These are phyloP conservation scores for Apeira syringaria DNA, from an alignment of 2,888 invertebrate species.

Conservation along the genomic window DNA sequence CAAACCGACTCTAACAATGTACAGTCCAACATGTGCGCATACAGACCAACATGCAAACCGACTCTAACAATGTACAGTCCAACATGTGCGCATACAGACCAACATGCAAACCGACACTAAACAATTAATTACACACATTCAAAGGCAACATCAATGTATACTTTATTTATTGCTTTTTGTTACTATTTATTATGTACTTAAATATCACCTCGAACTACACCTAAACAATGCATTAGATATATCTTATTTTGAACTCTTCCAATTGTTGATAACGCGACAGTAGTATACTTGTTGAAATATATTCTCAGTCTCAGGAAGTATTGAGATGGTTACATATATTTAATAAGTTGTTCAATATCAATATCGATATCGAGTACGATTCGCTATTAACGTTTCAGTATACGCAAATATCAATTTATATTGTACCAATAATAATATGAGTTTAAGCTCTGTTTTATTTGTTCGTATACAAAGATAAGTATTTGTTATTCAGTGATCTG, in stretches of 20 bases:
- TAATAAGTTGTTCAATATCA: slow-evolving; percentile 10
- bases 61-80: too few species aligned
- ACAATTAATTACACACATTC: slow-evolving; percentile 69
- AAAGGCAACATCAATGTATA: slow-evolving; percentile 83
- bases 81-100: too few species aligned
- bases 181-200: slow-evolving; percentile 76
- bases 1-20: too few species aligned
- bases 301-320: slow-evolving; percentile 61
- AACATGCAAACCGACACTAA: slow-evolving; percentile 61
- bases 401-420: slow-evolving; percentile 61
- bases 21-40: too few species aligned
- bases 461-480: slow-evolving; percentile 81
- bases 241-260: slow-evolving; percentile 65
- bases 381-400: slow-evolving; percentile 46
- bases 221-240: slow-evolving; percentile 63
- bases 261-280: slow-evolving; percentile 44
- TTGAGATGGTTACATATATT: slow-evolving; percentile 27
- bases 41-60: too few species aligned
- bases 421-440: slow-evolving; percentile 58
- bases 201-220: slow-evolving; percentile 73
- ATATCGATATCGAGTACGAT: slow-evolving; percentile 27
- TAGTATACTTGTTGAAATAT: slow-evolving; percentile 53
- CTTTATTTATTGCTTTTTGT: slow-evolving; percentile 83
- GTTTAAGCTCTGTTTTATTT: slow-evolving; percentile 80
- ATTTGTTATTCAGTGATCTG: slow-evolving; percentile 64